A percentile compares a stretch with the other conserved stretches of the same genome.
These are phyloP conservation scores for Callospermophilus lateralis DNA, from an alignment of 2,113 vertebrate species.

Conservation along the genomic window DNA sequence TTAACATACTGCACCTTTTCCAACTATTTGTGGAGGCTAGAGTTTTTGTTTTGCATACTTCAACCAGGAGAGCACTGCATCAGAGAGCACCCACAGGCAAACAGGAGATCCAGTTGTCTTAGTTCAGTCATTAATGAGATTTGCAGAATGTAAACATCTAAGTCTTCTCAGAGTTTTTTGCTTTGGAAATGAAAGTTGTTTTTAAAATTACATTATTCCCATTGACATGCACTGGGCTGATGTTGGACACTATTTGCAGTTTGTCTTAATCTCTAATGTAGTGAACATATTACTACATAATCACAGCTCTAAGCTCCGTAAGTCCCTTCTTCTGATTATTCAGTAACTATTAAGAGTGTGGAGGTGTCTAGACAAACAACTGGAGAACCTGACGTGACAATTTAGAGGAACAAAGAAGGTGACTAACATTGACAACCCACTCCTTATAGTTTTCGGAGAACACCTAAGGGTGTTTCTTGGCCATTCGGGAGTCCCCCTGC, in stretches of 20 bases:
- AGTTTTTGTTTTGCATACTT: not conserved
- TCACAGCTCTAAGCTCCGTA: not conserved
- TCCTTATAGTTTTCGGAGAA: not conserved
- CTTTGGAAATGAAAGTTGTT: not conserved
- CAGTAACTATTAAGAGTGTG: not conserved
- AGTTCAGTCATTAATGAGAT: not conserved
- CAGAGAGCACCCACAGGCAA: not conserved
- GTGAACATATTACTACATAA: not conserved
- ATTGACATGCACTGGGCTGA: not conserved
- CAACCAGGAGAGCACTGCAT: not conserved
- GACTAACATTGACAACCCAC: not conserved
- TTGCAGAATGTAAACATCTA: not conserved
- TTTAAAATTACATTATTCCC: conserved; percentile 6
- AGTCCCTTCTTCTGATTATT: not conserved
- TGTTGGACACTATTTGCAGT: not conserved
- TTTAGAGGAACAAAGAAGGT: not conserved
- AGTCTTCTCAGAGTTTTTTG: not conserved
- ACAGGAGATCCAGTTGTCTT: not conserved
- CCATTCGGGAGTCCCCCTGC: not conserved
- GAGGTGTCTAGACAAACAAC: not conserved
- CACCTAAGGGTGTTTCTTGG: not conserved
- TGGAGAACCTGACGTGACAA: not conserved
- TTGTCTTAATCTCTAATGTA: not conserved
- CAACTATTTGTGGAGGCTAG: not conserved
- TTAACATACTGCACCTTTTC: not conserved